Conservation (phyloP, 2,797 vertebrate species). For the Dipus sagitta region DNA sequence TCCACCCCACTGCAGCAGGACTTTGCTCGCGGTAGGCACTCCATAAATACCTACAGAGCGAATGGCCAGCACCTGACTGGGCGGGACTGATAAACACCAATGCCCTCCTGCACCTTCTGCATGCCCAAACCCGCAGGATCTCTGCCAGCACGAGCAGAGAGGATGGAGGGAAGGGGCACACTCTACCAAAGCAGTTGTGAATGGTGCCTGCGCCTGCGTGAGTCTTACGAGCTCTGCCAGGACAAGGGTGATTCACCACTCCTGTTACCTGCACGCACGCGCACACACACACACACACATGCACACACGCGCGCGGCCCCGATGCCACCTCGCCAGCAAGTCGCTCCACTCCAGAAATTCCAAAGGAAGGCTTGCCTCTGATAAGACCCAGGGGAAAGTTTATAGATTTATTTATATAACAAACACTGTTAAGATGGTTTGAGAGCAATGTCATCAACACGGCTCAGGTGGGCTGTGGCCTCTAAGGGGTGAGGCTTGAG, state of each 20-base stretch:
- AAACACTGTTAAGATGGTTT: conserved; percentile 48
- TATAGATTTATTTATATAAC: conserved; percentile 67
- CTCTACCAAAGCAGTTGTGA: neutral
- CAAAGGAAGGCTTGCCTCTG: conserved; percentile 61
- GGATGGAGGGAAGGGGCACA: neutral
- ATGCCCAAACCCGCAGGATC: neutral
- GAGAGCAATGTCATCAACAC: conserved; percentile 24
- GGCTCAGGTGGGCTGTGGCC: conserved; percentile 38
- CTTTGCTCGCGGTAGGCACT: conserved; percentile 70
- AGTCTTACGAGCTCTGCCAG: neutral
- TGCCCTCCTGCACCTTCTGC: neutral
- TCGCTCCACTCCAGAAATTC: conserved; percentile 68
- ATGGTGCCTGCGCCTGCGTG: neutral
- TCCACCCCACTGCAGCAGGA: conserved; percentile 46
- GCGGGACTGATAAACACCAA: conserved; percentile 41
- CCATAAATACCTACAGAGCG: conserved; percentile 76
- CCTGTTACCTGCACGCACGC: neutral
- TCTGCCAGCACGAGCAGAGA: neutral
- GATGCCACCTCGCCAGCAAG: conserved; percentile 58
- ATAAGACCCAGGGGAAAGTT: conserved; percentile 43
- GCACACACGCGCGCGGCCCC: neutral
- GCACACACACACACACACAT: no score
- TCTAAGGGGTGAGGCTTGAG: conserved; percentile 5
- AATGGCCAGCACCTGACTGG: conserved; percentile 54
- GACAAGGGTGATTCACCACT: neutral